phyloP scores from a whole-genome alignment of 2,888 invertebrate species.

The Villa cingulata region DNA sequence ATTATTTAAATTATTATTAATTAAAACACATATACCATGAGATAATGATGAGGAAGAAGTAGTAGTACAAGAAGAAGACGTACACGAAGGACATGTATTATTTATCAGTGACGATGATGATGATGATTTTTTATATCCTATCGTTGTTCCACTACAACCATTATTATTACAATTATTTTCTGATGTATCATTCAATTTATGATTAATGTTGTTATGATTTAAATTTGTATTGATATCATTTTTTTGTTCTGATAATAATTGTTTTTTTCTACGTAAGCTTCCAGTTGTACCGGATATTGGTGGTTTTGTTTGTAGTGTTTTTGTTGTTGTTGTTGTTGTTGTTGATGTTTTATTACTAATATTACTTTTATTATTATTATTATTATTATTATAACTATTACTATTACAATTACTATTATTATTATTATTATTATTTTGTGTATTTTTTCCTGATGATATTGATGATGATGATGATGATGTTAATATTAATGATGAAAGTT shows the following conservation, averaged over 20 bases:
- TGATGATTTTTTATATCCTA: no score
- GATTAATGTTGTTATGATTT: background rate
- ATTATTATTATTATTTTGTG: background rate
- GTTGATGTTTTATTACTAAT: constrained; percentile 9
- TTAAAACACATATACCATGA: background rate
- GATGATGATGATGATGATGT: background rate
- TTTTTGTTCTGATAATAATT: background rate
- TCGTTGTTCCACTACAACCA: no score
- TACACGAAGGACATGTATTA: no score
- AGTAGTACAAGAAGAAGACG: no score
- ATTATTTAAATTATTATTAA: constrained; percentile 1
- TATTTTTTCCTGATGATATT: constrained; percentile 1
- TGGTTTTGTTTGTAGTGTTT: constrained; percentile 13
- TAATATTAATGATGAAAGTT: background rate
- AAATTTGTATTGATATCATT: no score
- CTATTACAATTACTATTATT: background rate
- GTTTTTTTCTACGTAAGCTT: constrained; percentile 7
- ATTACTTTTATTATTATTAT: constrained; percentile 11
- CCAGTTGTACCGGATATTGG: constrained; percentile 11
- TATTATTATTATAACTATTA: constrained; percentile 8
- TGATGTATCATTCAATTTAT: constrained; percentile 24
- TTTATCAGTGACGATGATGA: constrained; percentile 3
- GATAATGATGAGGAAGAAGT: no score
- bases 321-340: constrained; percentile 4
- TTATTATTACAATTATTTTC: constrained; percentile 34